A percentile compares a stretch with the other conserved stretches of the same genome.
Conservation (phyloP, 2,797 vertebrate genomes). For the Saxicola maurus region DNA sequence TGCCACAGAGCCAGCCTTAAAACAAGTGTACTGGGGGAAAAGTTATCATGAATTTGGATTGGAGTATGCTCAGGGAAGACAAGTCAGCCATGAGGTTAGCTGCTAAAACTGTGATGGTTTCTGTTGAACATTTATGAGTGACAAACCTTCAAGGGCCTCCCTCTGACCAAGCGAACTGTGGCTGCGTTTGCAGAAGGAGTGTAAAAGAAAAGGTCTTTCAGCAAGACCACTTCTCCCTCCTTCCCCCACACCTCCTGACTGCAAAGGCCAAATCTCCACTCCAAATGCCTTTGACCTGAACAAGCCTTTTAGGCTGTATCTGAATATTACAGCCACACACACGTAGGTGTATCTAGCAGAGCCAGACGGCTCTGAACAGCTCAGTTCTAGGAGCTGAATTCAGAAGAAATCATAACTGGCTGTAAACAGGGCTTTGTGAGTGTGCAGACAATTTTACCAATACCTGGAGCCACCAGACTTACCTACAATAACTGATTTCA, state of each 20-base stretch:
- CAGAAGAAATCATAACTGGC: neutral
- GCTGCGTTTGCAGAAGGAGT: neutral
- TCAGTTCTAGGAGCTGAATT: neutral
- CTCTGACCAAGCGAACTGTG: neutral
- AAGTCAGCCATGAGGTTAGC: neutral
- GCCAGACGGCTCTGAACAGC: neutral
- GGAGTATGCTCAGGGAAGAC: neutral
- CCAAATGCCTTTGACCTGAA: neutral
- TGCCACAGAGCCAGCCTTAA: neutral
- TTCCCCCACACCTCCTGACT: neutral
- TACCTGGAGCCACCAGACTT: neutral
- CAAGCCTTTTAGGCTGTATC: neutral
- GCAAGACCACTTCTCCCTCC: neutral
- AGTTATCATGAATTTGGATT: neutral
- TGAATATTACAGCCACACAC: rapidly evolving
- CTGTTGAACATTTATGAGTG: neutral
- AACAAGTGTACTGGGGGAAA: rapidly evolving
- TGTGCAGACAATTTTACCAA: neutral
- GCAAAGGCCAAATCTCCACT: neutral
- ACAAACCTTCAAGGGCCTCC: neutral
- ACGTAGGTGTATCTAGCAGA: rapidly evolving
- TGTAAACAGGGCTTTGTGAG: neutral
- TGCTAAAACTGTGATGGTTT: neutral
- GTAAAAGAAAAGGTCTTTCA: neutral
- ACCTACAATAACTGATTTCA: neutral